phyloP scores from a whole-genome alignment of 2,113 vertebrate species.

The Catharus minimus region DNA sequence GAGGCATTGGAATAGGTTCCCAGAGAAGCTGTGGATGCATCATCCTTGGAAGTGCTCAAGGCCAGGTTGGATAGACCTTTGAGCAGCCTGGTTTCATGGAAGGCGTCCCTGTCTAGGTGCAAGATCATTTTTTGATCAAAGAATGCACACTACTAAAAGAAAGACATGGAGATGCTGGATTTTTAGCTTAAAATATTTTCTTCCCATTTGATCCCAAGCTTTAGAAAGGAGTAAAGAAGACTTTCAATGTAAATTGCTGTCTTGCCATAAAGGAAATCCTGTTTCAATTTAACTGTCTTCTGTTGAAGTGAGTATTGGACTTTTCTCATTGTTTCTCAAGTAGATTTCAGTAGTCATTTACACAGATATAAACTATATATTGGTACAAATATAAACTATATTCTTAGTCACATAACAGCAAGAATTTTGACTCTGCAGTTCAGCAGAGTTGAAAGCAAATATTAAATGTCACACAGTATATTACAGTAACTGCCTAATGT shows the following conservation, averaged over 20 bases:
- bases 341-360: neutral
- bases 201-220: neutral
- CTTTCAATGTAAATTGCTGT: neutral
- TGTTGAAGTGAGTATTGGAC: neutral
- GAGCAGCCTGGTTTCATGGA: rapidly evolving
- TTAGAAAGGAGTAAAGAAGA: neutral
- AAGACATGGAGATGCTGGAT: neutral
- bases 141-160: neutral
- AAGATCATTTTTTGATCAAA: neutral
- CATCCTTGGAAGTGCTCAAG: neutral
- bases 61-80: rapidly evolving
- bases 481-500: neutral
- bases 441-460: neutral
- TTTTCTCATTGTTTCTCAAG: neutral
- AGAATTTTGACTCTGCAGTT: neutral
- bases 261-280: neutral
- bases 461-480: neutral
- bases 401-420: neutral
- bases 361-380: neutral
- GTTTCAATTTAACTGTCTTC: neutral
- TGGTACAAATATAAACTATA: neutral
- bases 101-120: neutral
- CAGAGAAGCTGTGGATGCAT: neutral
- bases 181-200: neutral
- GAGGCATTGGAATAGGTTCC: neutral